These are phyloP conservation scores for Eciton burchellii DNA, from an alignment of 1,140 invertebrate genomes.

Conservation along the genomic window DNA sequence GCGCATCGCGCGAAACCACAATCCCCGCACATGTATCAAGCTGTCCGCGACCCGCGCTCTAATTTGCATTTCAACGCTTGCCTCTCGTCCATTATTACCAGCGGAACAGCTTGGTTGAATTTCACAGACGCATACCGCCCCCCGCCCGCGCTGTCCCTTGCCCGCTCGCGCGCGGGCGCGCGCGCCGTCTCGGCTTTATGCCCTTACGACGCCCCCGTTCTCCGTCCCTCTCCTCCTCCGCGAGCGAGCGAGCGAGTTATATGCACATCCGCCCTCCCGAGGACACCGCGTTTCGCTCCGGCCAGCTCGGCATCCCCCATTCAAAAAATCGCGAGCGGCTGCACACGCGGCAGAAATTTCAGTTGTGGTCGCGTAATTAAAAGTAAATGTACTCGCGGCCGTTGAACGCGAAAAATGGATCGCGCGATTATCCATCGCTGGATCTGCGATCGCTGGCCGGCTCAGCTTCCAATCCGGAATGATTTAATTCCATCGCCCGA, in stretches of 20 bases:
- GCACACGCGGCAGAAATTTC: slow-evolving; percentile 5
- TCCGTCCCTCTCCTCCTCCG: background rate
- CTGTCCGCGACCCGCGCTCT: slow-evolving; percentile 84
- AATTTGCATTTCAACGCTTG: slow-evolving; percentile 85
- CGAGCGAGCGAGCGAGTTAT: slow-evolving; percentile 22
- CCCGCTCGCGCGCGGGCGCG: slow-evolving; percentile 20
- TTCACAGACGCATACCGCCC: slow-evolving; percentile 79
- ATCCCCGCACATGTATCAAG: slow-evolving; percentile 85
- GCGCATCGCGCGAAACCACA: slow-evolving; percentile 83
- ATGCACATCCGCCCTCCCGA: slow-evolving; percentile 23
- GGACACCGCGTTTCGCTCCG: background rate
- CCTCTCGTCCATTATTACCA: slow-evolving; percentile 83
- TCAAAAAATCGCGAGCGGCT: slow-evolving; percentile 42
- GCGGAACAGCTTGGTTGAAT: slow-evolving; percentile 80
- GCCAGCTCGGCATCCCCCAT: background rate
- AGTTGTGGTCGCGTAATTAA: slow-evolving; percentile 47
- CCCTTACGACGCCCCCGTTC: slow-evolving; percentile 29
- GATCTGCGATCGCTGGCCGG: background rate
- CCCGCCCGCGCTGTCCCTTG: slow-evolving; percentile 12
- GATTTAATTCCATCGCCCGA: background rate
- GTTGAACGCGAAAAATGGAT: background rate
- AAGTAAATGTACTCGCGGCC: background rate
- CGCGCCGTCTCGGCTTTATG: slow-evolving; percentile 56
- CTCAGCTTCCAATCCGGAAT: background rate
- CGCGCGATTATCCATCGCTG: background rate